Base-by-base conservation (phyloP, 2,113 vertebrate genomes). In the Campylomormyrus tamandua region DNA sequence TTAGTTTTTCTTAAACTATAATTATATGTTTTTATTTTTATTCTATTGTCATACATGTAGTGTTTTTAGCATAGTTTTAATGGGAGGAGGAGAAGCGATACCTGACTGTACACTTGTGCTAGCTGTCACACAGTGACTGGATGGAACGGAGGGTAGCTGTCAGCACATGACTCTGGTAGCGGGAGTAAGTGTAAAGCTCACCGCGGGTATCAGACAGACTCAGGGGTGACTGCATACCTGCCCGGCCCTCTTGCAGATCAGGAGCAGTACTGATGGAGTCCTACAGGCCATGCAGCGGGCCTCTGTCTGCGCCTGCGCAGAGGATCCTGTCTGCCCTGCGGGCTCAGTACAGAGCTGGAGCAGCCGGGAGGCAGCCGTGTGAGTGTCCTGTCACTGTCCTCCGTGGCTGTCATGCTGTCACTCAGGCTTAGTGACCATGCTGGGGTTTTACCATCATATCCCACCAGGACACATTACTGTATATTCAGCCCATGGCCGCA, bases 271-370 rank as follows among this genome's bases (percentile, higher is more conserved):
- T 94, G 90, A 98, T 97, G 97, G 96, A 97, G 87, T 62, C 84
- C 90, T 90, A 92, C 90, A 93, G 93, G 42, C 89, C 94, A 94
- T 95, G 93, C 93, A 87, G 92, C 62, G 93, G 91, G n/a, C 95
- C 95, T 5, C 95, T 98, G n/a, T 99, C 98, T 92, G 91, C 66
- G 91, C 91, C 88, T 0, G 98, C 97, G 49, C 96, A 96, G 94
- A 97, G 92, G 94, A 95, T 99, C 93, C 92, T 99, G 95, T 92
- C 94, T 93, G 97, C 95, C 91, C 93, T 99, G 66, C 95, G 92
- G 70, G 93, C 91, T 62, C 93, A 96, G 92, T 93, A 92, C 92
- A 87, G 21, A 3, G 88, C 83, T 9, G 83, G 46, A 42, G 21
- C 88, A 83, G 74, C 90, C 90, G 93, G 90, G 85, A 86, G 17